phyloP scores from a whole-genome alignment of 2,888 invertebrate species.

The Drosophila austrosaltans region DNA sequence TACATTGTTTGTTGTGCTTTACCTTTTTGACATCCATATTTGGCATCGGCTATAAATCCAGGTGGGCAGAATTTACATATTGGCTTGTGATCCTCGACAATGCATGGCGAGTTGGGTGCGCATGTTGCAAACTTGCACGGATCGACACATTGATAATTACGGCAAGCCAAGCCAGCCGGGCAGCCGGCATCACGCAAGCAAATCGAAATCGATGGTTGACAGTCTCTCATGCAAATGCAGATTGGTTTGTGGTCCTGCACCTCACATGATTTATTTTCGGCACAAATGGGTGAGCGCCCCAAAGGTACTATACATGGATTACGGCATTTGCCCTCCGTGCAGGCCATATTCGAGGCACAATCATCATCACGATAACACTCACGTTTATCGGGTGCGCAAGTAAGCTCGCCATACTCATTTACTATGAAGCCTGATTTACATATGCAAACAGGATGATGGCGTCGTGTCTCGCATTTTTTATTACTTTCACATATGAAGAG shows the following conservation, averaged over 20 bases:
- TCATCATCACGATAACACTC: conserved; percentile 92
- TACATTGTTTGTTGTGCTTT: conserved; percentile 85
- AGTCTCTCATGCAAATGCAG: conserved; percentile 94
- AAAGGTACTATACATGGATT: conserved; percentile 91
- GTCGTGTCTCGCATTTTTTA: conserved; percentile 94
- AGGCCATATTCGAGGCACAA: conserved; percentile 93
- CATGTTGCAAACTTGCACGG: conserved; percentile 94
- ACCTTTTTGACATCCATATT: conserved; percentile 98
- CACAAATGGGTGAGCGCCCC: conserved; percentile 87
- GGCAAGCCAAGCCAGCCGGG: conserved; percentile 92
- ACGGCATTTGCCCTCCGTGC: conserved; percentile 92
- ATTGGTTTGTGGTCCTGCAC: conserved; percentile 93
- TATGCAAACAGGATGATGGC: conserved; percentile 93
- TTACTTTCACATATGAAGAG: conserved; percentile 90
- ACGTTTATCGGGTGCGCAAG: conserved; percentile 91
- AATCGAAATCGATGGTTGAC: conserved; percentile 93
- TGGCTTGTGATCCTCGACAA: conserved; percentile 96
- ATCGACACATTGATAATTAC: conserved; percentile 94
- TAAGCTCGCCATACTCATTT: conserved; percentile 93
- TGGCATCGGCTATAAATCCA: conserved; percentile 95
- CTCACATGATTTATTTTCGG: conserved; percentile 93
- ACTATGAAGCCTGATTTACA: conserved; percentile 95
- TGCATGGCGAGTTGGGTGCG: conserved; percentile 93
- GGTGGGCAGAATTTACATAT: conserved; percentile 98
- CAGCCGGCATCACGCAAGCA: conserved; percentile 95